phyloP scores from a whole-genome alignment of 2,113 vertebrate species.

The Spermophilus dauricus region DNA sequence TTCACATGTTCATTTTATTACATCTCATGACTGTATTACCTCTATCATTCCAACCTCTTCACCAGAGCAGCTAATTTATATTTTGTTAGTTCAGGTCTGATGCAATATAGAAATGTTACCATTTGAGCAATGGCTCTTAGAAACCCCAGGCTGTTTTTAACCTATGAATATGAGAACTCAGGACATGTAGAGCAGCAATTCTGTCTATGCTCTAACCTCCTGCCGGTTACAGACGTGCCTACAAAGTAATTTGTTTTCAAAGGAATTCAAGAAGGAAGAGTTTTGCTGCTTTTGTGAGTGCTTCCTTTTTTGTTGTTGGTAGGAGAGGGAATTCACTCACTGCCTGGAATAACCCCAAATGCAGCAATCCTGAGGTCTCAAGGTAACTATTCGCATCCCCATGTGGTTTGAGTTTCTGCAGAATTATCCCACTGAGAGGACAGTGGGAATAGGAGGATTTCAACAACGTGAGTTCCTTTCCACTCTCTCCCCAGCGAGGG shows the following conservation, averaged over 20 bases:
- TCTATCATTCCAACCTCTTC: background rate
- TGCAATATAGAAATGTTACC: background rate
- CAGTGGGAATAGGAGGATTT: conserved; percentile 20
- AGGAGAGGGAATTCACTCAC: background rate
- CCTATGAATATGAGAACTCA: background rate
- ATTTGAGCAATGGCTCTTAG: background rate
- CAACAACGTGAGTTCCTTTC: background rate
- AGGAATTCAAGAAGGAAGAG: background rate
- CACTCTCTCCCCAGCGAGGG: background rate
- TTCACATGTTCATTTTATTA: background rate
- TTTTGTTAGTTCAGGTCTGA: background rate
- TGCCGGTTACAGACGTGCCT: background rate
- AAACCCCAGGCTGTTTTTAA: background rate
- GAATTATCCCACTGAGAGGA: conserved; percentile 20
- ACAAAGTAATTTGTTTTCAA: conserved; percentile 25
- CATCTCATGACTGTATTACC: background rate
- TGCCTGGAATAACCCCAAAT: background rate
- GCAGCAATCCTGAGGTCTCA: background rate
- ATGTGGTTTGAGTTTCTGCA: background rate
- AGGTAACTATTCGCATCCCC: background rate
- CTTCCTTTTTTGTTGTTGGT: background rate
- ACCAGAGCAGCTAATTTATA: background rate
- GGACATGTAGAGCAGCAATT: background rate
- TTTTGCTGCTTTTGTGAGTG: background rate
- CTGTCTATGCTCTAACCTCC: background rate